Evolutionary conservation across 1,140 invertebrate genomes (phyloP).

Genomic region (Centruroides vittatus): DNA sequence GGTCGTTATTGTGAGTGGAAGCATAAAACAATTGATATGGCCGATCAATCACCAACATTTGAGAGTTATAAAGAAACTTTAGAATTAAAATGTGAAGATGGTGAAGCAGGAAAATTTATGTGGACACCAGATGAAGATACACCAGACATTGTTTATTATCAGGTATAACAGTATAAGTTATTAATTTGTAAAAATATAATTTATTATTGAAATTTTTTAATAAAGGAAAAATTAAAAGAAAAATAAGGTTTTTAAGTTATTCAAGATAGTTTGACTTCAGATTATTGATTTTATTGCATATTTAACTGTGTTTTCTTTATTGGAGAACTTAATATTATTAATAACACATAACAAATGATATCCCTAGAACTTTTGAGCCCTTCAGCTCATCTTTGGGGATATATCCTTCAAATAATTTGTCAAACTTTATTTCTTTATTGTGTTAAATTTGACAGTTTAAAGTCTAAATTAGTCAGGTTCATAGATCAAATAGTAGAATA

Average conservation of each 20-base stretch:
- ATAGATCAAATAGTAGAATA: too few species aligned
- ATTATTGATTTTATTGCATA: constrained; percentile 1
- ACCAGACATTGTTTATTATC: constrained; percentile 83
- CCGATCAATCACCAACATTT: constrained; percentile 60
- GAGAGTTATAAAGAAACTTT: constrained; percentile 75
- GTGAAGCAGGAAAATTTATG: constrained; percentile 64
- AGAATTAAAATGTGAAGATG: constrained; percentile 61
- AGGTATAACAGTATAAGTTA: constrained; percentile 37
- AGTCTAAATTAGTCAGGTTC: too few species aligned
- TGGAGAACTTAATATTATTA: background rate
- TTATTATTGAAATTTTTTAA: background rate
- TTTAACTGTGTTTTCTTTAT: background rate
- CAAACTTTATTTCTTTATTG: too few species aligned
- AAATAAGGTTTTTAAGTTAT: background rate
- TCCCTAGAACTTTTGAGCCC: too few species aligned
- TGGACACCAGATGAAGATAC: constrained; percentile 78
- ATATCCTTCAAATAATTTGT: too few species aligned
- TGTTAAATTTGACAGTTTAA: too few species aligned
- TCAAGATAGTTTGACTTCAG: background rate
- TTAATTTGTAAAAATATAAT: background rate
- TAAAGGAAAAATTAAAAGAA: background rate
- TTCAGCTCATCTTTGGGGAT: too few species aligned
- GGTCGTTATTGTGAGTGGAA: constrained; percentile 41
- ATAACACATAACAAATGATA: background rate
- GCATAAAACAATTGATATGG: constrained; percentile 53